These are phyloP conservation scores for Philhelius pedissequus DNA, from an alignment of 2,888 invertebrate species.

Conservation along the genomic window DNA sequence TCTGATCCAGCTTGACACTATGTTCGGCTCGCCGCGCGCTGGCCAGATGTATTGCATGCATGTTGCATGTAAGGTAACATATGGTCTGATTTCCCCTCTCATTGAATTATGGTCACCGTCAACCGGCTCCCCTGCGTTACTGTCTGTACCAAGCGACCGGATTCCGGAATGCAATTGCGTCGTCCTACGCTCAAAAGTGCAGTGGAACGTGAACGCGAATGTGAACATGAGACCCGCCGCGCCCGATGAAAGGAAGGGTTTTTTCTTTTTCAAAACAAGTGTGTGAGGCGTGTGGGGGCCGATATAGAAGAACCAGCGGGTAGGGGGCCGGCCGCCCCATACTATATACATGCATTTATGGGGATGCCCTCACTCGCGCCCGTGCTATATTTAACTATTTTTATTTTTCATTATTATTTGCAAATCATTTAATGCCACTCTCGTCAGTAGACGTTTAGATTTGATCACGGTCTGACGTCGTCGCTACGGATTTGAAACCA, in stretches of 20 bases:
- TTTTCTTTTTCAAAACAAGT: too few relatives aligned
- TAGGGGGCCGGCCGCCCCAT: conserved; percentile 2
- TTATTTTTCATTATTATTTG: conserved; percentile 57
- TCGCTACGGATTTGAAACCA: conserved; percentile 53
- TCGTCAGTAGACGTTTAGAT: conserved; percentile 67
- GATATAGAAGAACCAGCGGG: not conserved
- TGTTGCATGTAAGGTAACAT: conserved; percentile 36
- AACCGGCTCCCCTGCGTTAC: not conserved
- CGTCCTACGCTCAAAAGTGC: conserved; percentile 64
- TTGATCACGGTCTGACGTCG: conserved; percentile 65
- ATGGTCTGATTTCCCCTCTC: conserved; percentile 44
- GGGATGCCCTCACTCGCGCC: conserved; percentile 35
- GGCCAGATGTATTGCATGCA: not conserved
- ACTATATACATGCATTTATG: not conserved
- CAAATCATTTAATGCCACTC: conserved; percentile 68
- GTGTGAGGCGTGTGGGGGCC: not conserved
- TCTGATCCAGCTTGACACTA: conserved; percentile 55
- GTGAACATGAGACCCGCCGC: not conserved
- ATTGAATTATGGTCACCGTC: not conserved
- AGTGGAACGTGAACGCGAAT: conserved; percentile 51
- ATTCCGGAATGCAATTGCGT: conserved; percentile 66
- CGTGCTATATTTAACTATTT: conserved; percentile 50
- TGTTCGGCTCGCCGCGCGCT: not conserved
- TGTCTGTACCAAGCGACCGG: conserved; percentile 48
- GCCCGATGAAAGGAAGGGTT: conserved; percentile 53